Evolutionary conservation across 2,113 vertebrate species (phyloP).

Genomic region (Passerina amoena): DNA sequence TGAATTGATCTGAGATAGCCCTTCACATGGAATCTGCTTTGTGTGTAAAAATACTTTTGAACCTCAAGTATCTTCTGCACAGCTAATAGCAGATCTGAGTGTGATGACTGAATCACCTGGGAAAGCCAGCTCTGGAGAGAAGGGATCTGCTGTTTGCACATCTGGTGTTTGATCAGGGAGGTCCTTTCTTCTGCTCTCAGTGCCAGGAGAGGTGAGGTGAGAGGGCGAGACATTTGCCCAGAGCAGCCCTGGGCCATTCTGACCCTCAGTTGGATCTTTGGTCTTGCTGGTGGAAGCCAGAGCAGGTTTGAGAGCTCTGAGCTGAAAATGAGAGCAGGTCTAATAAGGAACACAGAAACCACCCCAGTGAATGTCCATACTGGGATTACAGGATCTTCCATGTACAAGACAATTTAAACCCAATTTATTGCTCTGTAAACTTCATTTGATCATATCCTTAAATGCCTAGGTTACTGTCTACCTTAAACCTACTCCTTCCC

Average conservation of each 20-base stretch:
- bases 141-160: background rate
- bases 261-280: background rate
- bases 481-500: background rate
- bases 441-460: background rate
- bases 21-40: background rate
- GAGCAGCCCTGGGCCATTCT: background rate
- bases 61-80: background rate
- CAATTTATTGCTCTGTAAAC: background rate
- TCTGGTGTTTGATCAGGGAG: background rate
- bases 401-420: background rate
- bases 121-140: background rate
- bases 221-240: rapidly evolving
- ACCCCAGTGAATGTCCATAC: rapidly evolving
- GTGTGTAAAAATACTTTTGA: background rate
- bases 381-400: background rate
- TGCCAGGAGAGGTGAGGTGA: background rate
- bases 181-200: background rate
- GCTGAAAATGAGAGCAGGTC: background rate
- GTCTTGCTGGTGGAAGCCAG: background rate
- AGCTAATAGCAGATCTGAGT: background rate
- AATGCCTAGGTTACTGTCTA: background rate
- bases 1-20: background rate
- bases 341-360: background rate
- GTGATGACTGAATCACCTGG: background rate
- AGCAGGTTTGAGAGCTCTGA: background rate